phyloP scores from a whole-genome alignment of 2,113 vertebrate species.

The Symphodus melops region DNA sequence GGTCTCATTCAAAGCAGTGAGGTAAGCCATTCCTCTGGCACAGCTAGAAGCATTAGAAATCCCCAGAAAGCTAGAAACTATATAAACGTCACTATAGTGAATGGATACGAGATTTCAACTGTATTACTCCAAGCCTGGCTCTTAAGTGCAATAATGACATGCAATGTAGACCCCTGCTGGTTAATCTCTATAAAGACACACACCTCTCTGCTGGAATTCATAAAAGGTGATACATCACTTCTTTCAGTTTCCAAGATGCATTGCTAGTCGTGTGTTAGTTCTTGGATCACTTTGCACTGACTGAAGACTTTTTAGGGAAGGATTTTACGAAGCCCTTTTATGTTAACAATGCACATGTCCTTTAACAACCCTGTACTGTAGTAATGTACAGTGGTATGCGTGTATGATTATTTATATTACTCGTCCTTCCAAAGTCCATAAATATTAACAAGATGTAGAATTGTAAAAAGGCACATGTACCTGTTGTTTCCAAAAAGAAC shows the following conservation, averaged over 20 bases:
- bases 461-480: conserved; percentile 20
- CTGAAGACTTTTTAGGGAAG: too few relatives aligned
- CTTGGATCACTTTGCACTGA: too few relatives aligned
- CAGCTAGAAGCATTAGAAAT: conserved; percentile 10
- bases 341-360: too few relatives aligned
- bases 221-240: neutral
- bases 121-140: neutral
- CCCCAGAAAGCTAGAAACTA: conserved; percentile 15
- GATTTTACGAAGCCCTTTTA: too few relatives aligned
- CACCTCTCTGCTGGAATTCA: neutral
- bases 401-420: too few relatives aligned
- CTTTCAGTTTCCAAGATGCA: neutral
- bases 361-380: too few relatives aligned
- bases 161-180: conserved; percentile 67
- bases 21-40: conserved; percentile 51
- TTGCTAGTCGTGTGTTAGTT: too few relatives aligned
- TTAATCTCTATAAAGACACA: neutral
- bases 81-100: conserved; percentile 20
- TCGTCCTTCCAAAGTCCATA: neutral
- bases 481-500: conserved; percentile 41
- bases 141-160: neutral
- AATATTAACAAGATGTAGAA: neutral
- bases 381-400: neutral
- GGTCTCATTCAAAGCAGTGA: conserved; percentile 44
- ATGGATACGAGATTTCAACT: conserved; percentile 20